A percentile compares a stretch with the other conserved stretches of the same genome.
Evolutionary conservation across 1,140 invertebrate genomes (phyloP).

Genomic region (Elymnias hypermnestra): DNA sequence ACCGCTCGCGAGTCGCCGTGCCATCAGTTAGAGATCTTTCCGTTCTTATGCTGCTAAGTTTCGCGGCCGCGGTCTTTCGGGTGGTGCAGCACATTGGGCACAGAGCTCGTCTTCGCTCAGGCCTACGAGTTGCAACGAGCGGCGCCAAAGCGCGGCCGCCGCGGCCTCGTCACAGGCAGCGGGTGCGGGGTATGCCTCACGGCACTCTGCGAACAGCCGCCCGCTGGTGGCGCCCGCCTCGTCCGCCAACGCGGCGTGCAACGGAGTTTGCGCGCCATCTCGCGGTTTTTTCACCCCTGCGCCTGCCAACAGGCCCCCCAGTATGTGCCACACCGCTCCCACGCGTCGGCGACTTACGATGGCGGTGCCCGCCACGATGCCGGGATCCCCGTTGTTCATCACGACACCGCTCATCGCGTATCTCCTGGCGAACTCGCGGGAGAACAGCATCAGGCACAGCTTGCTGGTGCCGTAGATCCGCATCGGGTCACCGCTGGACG

Average conservation of each 20-base stretch:
- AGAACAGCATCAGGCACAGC: constrained; percentile 81
- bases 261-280: constrained; percentile 50
- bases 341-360: no score
- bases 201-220: constrained; percentile 50
- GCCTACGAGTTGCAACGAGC: constrained; percentile 20
- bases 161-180: constrained; percentile 25
- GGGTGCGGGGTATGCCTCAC: constrained; percentile 13
- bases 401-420: constrained; percentile 76
- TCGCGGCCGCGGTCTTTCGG: no score
- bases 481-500: constrained; percentile 34
- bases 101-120: background rate
- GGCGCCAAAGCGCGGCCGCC: constrained; percentile 32
- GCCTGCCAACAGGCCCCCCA: constrained; percentile 19
- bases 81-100: no score
- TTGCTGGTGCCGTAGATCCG: constrained; percentile 81
- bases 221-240: constrained; percentile 43
- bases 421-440: constrained; percentile 76
- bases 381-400: constrained; percentile 77
- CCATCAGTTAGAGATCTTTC: no score
- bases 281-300: constrained; percentile 29
- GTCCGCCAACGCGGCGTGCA: constrained; percentile 40
- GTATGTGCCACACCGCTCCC: constrained; percentile 2
- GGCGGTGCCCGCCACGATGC: no score
- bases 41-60: no score
- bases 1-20: no score